Evolutionary conservation across 2,888 invertebrate species (phyloP), one percentile per base, ranked within the genome.

Genomic region (Furcula furcula): DNA sequence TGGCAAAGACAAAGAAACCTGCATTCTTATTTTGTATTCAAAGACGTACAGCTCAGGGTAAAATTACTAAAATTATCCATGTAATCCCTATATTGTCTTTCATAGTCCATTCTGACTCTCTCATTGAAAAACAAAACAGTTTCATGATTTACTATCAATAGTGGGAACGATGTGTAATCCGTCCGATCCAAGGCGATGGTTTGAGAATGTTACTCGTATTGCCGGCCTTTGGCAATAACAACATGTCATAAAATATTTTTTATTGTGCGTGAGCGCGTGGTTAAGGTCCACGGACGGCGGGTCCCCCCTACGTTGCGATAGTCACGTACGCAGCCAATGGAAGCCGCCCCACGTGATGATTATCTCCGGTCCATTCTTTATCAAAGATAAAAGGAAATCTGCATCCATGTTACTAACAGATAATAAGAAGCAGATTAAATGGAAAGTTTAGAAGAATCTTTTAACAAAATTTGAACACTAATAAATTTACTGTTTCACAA

Each of bases 251-350:
- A 54, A 50, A 37, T 46, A 40, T 53, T 36, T 46, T 29, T 31
- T 47, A 46, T 40, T 40, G 30, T 31, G 28, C 33, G 43, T 30
- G 39, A 34, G 41, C 31, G 45, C 38, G 57, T n/a, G 53, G 44
- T 48, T 57, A 62, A 72, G 69, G 73, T 66, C 75, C 67, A 60
- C 46, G 70, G 67, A 47, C 71, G 39, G 20, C 37, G 48, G 34
- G 31, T 43, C 28, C 44, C 40, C 46, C 38, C 48, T 58, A 74
- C 78, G 75, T 67, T 36, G 43, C 52, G 37, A 25, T 39, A 47
- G 78, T 82, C 84, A 83, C 83, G 84, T 83, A 82, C 65, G 75
- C 82, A 57, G 29, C 45, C 46, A 37, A 42, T 40, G 38, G 34
- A 19, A 19, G 19, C 7, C n/a, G 31, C 31, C 20, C 9, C 26